A percentile compares a stretch with the other conserved stretches of the same genome.
phyloP scores from a whole-genome alignment of 2,797 vertebrate genomes.

The Buceros bicornis region DNA sequence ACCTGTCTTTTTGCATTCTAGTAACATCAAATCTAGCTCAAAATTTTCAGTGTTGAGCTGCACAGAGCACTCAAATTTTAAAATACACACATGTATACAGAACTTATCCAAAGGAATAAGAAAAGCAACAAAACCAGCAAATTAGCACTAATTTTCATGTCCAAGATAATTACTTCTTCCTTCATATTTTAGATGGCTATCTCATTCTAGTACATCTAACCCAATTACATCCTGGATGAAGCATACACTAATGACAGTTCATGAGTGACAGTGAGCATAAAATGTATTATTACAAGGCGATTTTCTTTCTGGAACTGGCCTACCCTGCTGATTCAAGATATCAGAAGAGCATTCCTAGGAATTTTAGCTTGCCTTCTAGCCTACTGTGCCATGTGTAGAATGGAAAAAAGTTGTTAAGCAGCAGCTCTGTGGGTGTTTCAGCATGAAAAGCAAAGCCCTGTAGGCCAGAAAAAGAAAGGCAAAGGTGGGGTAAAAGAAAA shows the following conservation, averaged over 20 bases:
- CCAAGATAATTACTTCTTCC: slow-evolving; percentile 62
- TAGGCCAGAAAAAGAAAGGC: not conserved
- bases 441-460: slow-evolving; percentile 15
- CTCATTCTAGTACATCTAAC: slow-evolving; percentile 50
- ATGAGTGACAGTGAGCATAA: slow-evolving; percentile 53
- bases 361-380: slow-evolving; percentile 22
- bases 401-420: not conserved
- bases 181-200: slow-evolving; percentile 62
- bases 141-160: slow-evolving; percentile 70
- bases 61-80: not conserved
- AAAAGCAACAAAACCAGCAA: slow-evolving; percentile 64
- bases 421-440: slow-evolving; percentile 1
- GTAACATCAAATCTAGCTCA: not conserved
- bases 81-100: not conserved
- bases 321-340: slow-evolving; percentile 10
- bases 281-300: not conserved
- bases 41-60: not conserved
- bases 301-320: slow-evolving; percentile 36
- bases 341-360: not conserved
- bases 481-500: not conserved
- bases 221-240: slow-evolving; percentile 61
- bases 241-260: slow-evolving; percentile 39
- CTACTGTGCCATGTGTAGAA: not conserved
- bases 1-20: slow-evolving; percentile 34
- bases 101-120: slow-evolving; percentile 30